Conservation (phyloP, 2,113 vertebrate species). For the Cinclus cinclus region DNA sequence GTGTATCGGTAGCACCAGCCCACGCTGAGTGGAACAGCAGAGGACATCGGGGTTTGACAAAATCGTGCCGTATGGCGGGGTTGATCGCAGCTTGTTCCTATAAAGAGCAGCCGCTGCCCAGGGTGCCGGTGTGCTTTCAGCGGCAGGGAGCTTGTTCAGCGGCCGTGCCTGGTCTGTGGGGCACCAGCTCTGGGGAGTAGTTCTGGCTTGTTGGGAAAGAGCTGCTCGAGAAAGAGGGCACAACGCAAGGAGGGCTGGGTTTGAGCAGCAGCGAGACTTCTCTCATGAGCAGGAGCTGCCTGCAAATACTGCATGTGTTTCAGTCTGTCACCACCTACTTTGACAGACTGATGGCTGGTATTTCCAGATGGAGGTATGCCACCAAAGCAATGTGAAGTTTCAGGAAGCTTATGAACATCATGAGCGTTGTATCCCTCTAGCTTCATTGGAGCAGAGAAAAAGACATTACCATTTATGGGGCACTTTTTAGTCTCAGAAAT, state of each 20-base stretch:
- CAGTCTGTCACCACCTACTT: conserved; percentile 5
- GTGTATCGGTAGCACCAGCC: too few relatives aligned
- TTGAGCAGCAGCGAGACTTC: not conserved
- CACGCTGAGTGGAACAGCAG: not conserved
- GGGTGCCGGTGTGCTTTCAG: not conserved
- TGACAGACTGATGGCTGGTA: not conserved
- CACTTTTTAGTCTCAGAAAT: not conserved
- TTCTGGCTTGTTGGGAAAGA: not conserved
- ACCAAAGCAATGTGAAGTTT: not conserved
- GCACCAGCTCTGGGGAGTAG: not conserved
- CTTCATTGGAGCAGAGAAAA: not conserved
- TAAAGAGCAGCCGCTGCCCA: too few relatives aligned
- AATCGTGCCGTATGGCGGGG: not conserved
- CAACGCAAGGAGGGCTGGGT: not conserved
- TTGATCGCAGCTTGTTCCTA: not conserved
- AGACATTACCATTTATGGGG: not conserved
- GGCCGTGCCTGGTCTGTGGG: not conserved
- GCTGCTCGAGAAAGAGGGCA: not conserved
- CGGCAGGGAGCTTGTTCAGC: not conserved
- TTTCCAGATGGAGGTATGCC: not conserved
- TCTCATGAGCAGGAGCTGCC: not conserved
- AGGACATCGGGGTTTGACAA: not conserved
- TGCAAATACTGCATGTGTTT: not conserved
- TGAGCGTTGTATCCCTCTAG: not conserved
- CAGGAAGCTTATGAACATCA: not conserved